Evolutionary conservation across 1,140 invertebrate genomes (phyloP).

Genomic region (Pseudomyrmex gracilis): DNA sequence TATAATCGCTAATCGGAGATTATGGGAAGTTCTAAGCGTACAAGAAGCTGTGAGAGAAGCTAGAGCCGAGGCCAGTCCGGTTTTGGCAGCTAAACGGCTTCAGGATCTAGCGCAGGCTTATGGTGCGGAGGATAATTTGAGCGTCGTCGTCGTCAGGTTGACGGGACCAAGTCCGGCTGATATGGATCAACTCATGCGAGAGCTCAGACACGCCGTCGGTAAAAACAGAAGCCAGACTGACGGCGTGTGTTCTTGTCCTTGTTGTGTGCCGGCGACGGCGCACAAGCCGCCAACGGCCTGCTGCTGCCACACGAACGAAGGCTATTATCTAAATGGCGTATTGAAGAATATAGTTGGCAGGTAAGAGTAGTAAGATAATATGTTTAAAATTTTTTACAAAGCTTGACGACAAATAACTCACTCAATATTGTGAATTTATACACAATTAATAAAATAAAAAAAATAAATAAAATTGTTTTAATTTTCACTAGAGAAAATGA

Average conservation of each 20-base stretch:
- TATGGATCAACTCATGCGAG: conserved; percentile 91
- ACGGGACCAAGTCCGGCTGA: conserved; percentile 87
- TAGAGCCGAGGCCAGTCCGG: conserved; percentile 90
- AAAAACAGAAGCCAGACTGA: conserved; percentile 85
- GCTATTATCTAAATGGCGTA: conserved; percentile 83
- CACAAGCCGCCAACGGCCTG: conserved; percentile 80
- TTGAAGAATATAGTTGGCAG: conserved; percentile 82
- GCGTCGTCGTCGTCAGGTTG: conserved; percentile 91
- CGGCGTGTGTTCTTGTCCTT: conserved; percentile 83
- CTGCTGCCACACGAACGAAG: conserved; percentile 81
- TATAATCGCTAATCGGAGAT: conserved; percentile 91
- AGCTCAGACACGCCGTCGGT: conserved; percentile 90
- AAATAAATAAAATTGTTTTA: conserved; percentile 10
- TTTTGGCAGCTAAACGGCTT: conserved; percentile 92
- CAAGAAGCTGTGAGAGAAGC: conserved; percentile 92
- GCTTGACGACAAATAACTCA: not conserved
- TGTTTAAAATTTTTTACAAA: not conserved
- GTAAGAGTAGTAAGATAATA: conserved; percentile 55
- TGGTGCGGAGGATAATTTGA: conserved; percentile 92
- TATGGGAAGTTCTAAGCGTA: conserved; percentile 92
- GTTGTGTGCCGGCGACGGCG: conserved; percentile 78
- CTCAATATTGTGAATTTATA: not conserved
- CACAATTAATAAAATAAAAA: not conserved
- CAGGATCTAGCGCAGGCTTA: conserved; percentile 94
- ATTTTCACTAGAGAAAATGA: not conserved